phyloP scores from a whole-genome alignment of 2,113 vertebrate genomes.

The Polypterus bichir region DNA sequence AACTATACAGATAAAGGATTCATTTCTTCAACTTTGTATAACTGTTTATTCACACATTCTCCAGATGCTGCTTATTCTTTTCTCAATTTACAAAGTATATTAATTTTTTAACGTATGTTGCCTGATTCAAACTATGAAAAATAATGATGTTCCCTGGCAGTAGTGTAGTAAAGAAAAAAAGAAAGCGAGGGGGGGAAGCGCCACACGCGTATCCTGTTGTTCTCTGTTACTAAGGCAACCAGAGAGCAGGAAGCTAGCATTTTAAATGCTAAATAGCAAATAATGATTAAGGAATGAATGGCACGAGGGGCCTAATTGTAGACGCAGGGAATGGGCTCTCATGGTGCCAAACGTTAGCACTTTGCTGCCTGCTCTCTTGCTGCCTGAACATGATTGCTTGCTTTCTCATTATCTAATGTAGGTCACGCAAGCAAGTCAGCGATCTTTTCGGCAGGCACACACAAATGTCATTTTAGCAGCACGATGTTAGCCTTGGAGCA shows the following conservation, averaged over 20 bases:
- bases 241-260: conserved; percentile 12
- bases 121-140: too few relatives aligned
- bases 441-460: neutral
- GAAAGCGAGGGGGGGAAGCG: neutral
- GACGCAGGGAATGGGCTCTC: neutral
- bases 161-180: conserved; percentile 10
- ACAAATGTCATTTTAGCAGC: too few relatives aligned
- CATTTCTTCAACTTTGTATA: too few relatives aligned
- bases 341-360: neutral
- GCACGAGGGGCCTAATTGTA: neutral
- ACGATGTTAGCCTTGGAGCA: too few relatives aligned
- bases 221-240: conserved; percentile 18
- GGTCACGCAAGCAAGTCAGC: conserved; percentile 3
- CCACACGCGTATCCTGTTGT: neutral
- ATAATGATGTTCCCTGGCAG: too few relatives aligned
- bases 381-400: neutral
- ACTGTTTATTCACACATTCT: too few relatives aligned
- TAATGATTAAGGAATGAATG: conserved; percentile 17
- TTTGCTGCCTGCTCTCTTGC: neutral
- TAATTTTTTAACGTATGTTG: too few relatives aligned
- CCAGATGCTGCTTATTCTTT: too few relatives aligned
- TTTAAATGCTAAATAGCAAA: conserved; percentile 28
- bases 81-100: too few relatives aligned
- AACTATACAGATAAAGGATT: too few relatives aligned
- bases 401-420: conserved; percentile 7